phyloP scores from a whole-genome alignment of 2,113 vertebrate species.

The Spilogale gracilis region DNA sequence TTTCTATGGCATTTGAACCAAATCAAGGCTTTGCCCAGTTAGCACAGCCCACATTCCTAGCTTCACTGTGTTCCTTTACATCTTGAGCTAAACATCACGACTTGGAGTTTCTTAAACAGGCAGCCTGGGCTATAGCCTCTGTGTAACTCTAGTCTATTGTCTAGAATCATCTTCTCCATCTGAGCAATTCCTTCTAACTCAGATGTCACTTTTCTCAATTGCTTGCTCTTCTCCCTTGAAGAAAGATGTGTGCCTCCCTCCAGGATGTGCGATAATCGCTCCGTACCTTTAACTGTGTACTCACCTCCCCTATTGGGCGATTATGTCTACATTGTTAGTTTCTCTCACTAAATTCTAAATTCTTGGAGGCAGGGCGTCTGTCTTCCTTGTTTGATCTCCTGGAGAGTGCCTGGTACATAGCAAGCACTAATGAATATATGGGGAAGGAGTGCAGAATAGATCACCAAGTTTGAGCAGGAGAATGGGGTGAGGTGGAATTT shows the following conservation, averaged over 20 bases:
- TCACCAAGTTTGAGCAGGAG: not conserved
- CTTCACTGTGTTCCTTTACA: not conserved
- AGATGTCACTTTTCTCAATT: not conserved
- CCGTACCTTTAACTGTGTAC: not conserved
- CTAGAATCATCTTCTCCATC: not conserved
- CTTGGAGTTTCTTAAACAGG: not conserved
- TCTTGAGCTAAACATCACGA: not conserved
- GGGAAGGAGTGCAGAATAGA: not conserved
- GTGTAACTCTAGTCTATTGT: not conserved
- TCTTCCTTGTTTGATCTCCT: constrained; percentile 20
- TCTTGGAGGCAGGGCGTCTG: not conserved
- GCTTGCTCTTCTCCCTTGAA: not conserved
- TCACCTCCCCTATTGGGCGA: not conserved
- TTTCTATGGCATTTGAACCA: not conserved
- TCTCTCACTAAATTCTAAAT: constrained; percentile 45
- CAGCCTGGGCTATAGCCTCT: not conserved
- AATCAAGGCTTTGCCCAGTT: not conserved
- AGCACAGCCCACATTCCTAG: not conserved
- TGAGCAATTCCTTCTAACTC: not conserved
- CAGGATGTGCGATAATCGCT: not conserved
- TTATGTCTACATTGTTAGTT: not conserved
- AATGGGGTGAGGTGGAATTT: not conserved
- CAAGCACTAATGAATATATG: not conserved
- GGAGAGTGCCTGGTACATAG: not conserved
- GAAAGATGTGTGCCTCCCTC: not conserved